Evolutionary conservation across 2,888 invertebrate species (phyloP), one percentile per base, ranked within the genome.

Genomic region (Dynastes hyllus): DNA sequence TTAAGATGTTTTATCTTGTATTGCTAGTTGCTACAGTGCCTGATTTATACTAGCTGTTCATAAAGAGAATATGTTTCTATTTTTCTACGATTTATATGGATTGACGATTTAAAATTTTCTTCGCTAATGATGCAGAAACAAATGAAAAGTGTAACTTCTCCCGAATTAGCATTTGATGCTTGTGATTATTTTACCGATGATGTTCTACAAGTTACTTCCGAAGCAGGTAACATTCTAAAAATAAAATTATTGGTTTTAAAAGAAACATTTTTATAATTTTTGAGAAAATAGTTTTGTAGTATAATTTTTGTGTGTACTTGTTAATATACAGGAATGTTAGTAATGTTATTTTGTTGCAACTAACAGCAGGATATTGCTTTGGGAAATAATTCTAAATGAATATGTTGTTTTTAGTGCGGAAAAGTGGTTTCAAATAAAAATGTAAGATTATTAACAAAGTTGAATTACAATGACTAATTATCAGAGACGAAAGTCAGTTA

Each of bases 121-220:
- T 32, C 27, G 45, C n/a, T 13, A 67, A 63, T 70, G 13, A 70
- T 71, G 66, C 71, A 70, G 37, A 76, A 40, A 65, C 76, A 85
- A 82, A 80, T 80, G 22, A 79, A 78, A 69, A 82, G 82, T 66
- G 32, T 66, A 51, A 84, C 82, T 32, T 84, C 86, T 13, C 86
- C 93, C 0, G 94, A 94, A 83, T 89, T 91, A 9, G 94, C 94
- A 0, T 92, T 92, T 84, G 94, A 94, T 82, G 94, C 92, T 55
- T 91, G 92, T 79, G 92, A 93, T 84, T 94, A 94, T 90, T 94
- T 94, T 86, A 90, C 91, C 8, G 93, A 94, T 86, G 94, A 94
- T 86, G 91, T 93, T 81, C 27, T 69, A 22, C 91, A 92, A 40
- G 50, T 75, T 61, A 67, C 32, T 40, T 40, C 50, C 40, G 61